Conservation (phyloP, 2,113 vertebrate genomes). For the Sapayoa aenigma region DNA sequence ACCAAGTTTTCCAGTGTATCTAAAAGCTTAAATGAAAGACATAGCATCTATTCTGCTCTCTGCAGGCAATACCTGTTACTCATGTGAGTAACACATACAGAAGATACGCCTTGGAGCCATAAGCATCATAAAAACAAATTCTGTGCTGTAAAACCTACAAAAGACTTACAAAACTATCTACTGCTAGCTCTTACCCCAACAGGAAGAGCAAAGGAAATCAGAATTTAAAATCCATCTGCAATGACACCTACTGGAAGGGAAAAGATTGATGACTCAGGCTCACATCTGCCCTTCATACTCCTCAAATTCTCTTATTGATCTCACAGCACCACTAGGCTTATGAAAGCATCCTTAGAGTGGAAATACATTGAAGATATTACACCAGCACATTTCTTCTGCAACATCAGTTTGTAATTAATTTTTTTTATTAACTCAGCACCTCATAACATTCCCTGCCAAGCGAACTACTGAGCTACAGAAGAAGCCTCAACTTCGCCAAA, state of each 20-base stretch:
- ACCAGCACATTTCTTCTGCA: not conserved
- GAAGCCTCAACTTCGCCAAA: not conserved
- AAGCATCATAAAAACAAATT: not conserved
- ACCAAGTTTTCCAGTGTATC: not conserved
- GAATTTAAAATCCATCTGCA: conserved; percentile 23
- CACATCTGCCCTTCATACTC: conserved; percentile 39
- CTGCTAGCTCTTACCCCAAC: not conserved
- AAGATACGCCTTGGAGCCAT: not conserved
- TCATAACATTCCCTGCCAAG: not conserved
- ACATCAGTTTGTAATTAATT: not conserved
- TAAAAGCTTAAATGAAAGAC: not conserved
- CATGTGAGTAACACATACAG: not conserved
- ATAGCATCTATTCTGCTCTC: not conserved
- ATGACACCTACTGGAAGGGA: conserved; percentile 56
- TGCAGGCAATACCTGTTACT: not conserved
- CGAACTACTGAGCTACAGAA: not conserved
- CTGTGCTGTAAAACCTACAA: not conserved
- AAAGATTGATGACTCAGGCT: conserved; percentile 52
- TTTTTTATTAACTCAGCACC: not conserved
- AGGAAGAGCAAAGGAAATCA: not conserved
- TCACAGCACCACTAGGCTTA: not conserved
- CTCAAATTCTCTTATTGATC: not conserved
- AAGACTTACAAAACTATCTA: not conserved
- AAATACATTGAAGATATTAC: not conserved
- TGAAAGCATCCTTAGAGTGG: not conserved